Base-by-base conservation (phyloP, 2,888 invertebrate species). In the Rotaria sp. region DNA sequence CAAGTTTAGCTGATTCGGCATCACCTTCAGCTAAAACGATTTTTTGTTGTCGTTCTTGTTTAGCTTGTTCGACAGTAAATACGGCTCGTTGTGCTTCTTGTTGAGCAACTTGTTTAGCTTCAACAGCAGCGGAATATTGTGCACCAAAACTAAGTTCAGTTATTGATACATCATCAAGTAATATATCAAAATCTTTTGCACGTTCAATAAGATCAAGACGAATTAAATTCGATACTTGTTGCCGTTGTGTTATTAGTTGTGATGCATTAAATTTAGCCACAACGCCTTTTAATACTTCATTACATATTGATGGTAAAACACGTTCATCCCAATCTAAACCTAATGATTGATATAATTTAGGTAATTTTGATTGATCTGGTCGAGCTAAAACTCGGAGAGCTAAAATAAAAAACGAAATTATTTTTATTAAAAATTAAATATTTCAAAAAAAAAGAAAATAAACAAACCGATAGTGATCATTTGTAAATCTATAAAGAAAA, bases 251-350 rank as follows among this genome's bases (percentile, higher is more conserved):
- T 89, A 99, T 99, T 86, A 99, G 93, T 91, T 99, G 99, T 0
- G 97, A 97, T 7, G 99, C 99, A 92, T 99, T 99, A 91, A 99
- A 99, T 92, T 99, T 99, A 18, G 99, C 99, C 24, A 99, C 99
- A 41, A 99, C 98, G 87, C 97, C 96, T 91, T 99, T 99, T 45
- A 99, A 93, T 48, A 98, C 97, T 93, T 99, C 99, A 91, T 99
- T 99, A 91, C 96, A 97, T 92, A 99, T 99, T 5, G 98, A 99
- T 45, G 99, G 99, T 88, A 99, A 92, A 15, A 93, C 97, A 92
- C 98, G 95, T 91, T 99, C 99, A 92, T 99, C 99, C 91, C 96
- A 99, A 92, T 99, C 98, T 84, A 94, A 93, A 57, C 99, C 99
- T 86, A 99, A 93, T 88, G 93, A 93, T 88, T 96, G 94, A 92